Evolutionary conservation across 92 coral and sea anemone species (phyloP).

Genomic region (Epizoanthus fatuus): DNA sequence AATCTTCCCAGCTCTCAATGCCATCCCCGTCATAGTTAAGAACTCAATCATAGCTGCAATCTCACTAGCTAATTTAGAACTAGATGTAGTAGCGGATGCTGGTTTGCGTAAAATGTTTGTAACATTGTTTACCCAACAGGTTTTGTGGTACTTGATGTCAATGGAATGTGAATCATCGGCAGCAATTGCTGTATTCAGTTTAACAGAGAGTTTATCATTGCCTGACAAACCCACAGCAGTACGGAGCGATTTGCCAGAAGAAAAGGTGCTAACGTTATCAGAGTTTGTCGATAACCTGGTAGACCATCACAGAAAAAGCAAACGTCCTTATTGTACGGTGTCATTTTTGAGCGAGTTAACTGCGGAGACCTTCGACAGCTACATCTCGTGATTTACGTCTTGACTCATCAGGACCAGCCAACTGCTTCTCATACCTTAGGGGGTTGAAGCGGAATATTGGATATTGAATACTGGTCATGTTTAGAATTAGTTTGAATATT

Average conservation of each 20-base stretch:
- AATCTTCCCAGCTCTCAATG: constrained; percentile 24
- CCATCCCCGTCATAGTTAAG: constrained; percentile 15
- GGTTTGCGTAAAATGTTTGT: constrained; percentile 62
- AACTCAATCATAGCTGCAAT: constrained; percentile 73
- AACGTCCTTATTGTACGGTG: constrained; percentile 66
- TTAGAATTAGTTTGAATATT: no score
- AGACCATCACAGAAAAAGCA: constrained; percentile 75
- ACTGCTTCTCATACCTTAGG: constrained; percentile 64
- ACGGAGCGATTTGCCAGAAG: constrained; percentile 71
- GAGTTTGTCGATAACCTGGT: constrained; percentile 53
- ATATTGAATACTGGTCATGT: not conserved
- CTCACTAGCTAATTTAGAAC: constrained; percentile 38
- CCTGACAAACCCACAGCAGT: constrained; percentile 48
- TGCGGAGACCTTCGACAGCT: no score
- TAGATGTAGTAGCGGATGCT: constrained; percentile 26
- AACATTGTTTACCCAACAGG: constrained; percentile 72
- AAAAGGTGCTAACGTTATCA: constrained; percentile 47
- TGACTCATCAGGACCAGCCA: constrained; percentile 70
- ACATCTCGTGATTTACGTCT: constrained; percentile 50
- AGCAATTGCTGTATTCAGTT: constrained; percentile 62
- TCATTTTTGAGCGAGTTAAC: constrained; percentile 72
- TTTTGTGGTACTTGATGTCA: constrained; percentile 74
- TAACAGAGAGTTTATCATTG: constrained; percentile 67
- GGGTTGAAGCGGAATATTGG: not conserved
- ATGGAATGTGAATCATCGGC: constrained; percentile 73